Conservation (phyloP, 1,140 invertebrate genomes). For the Drosophila serrata region DNA sequence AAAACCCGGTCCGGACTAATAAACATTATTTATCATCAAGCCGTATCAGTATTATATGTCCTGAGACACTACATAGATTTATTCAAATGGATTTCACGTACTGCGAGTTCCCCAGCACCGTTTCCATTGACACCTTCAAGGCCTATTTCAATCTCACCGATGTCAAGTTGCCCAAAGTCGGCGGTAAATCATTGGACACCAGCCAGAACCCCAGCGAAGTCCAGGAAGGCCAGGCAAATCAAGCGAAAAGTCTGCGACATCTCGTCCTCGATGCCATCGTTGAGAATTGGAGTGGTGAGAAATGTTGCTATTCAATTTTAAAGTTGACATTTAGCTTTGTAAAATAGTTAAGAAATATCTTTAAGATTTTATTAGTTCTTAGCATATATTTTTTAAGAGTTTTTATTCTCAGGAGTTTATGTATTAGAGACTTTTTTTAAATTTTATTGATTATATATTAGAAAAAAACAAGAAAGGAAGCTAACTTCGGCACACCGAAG, state of each 20-base stretch:
- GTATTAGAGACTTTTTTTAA: background rate
- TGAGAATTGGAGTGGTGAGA: slow-evolving; percentile 84
- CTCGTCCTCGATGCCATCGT: slow-evolving; percentile 84
- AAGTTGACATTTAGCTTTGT: background rate
- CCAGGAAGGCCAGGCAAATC: slow-evolving; percentile 59
- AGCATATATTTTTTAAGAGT: background rate
- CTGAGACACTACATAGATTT: slow-evolving; percentile 8
- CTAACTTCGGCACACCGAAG: too few relatives aligned
- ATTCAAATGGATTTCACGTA: slow-evolving; percentile 77
- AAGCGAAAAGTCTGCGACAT: slow-evolving; percentile 82
- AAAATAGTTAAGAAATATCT: background rate
- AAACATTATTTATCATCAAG: slow-evolving; percentile 44
- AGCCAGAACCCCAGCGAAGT: slow-evolving; percentile 30
- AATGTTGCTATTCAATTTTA: background rate
- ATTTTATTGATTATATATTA: too few relatives aligned
- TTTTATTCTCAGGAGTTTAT: background rate
- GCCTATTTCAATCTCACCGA: slow-evolving; percentile 77
- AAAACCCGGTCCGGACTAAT: slow-evolving; percentile 36
- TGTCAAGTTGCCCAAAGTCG: slow-evolving; percentile 71
- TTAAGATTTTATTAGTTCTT: background rate
- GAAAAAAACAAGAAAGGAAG: too few relatives aligned
- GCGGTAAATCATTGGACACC: slow-evolving; percentile 71
- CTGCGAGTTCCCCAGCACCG: slow-evolving; percentile 81
- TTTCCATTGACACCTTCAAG: slow-evolving; percentile 81
- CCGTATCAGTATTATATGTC: slow-evolving; percentile 2